Evolutionary conservation across 2,113 vertebrate genomes (phyloP).

Genomic region (Jaculus jaculus): DNA sequence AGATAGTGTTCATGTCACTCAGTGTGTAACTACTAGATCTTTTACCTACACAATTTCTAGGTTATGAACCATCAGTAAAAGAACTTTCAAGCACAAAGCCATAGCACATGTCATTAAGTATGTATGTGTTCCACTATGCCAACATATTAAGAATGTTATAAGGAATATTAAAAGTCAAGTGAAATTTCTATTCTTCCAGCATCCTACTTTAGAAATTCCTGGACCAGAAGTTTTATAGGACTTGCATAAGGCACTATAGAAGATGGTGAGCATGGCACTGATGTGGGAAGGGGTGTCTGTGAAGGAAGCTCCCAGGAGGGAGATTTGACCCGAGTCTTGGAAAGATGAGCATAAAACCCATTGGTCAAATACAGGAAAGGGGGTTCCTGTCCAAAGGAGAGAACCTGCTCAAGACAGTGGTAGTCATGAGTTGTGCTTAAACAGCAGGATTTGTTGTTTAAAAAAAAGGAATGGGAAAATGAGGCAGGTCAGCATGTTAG

Average conservation of each 20-base stretch:
- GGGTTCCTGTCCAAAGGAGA: not conserved
- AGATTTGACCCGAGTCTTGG: not conserved
- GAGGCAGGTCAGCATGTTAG: not conserved
- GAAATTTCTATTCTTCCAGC: not conserved
- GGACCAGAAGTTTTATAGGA: not conserved
- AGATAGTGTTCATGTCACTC: not conserved
- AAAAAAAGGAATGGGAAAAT: not conserved
- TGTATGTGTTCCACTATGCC: not conserved
- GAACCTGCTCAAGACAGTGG: not conserved
- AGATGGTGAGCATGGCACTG: not conserved
- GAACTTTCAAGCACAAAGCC: not conserved
- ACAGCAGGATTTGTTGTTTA: not conserved
- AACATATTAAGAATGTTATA: not conserved
- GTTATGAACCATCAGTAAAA: slow-evolving; percentile 20
- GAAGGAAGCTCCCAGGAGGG: not conserved
- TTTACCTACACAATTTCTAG: not conserved
- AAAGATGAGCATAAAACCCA: slow-evolving; percentile 10
- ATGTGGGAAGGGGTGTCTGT: not conserved
- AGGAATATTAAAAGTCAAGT: not conserved
- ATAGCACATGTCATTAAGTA: not conserved
- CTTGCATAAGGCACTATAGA: not conserved
- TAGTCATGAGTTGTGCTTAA: not conserved
- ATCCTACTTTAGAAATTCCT: slow-evolving; percentile 9
- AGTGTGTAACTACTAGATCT: not conserved
- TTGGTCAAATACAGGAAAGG: not conserved